These are phyloP conservation scores for Cabera pusaria DNA, from an alignment of 2,888 invertebrate genomes.

Conservation along the genomic window DNA sequence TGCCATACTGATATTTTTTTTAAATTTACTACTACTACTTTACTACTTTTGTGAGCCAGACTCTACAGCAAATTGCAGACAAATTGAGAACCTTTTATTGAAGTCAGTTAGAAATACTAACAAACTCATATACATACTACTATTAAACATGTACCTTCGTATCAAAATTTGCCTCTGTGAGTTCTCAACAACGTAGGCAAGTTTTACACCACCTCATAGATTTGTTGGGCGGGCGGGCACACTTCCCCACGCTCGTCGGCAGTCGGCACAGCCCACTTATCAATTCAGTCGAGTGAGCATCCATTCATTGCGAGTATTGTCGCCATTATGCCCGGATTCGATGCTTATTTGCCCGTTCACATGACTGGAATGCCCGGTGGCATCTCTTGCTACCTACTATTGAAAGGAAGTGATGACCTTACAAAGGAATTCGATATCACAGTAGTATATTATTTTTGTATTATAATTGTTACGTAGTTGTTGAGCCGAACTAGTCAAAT, in stretches of 20 bases:
- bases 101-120: too few relatives aligned
- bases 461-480: too few relatives aligned
- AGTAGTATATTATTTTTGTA: constrained; percentile 24
- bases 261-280: constrained; percentile 76
- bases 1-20: too few relatives aligned
- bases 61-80: too few relatives aligned
- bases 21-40: too few relatives aligned
- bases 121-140: too few relatives aligned
- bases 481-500: too few relatives aligned
- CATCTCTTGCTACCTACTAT: constrained; percentile 7
- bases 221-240: constrained; percentile 9
- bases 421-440: too few relatives aligned
- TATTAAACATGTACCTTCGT: too few relatives aligned
- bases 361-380: constrained; percentile 36
- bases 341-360: constrained; percentile 70
- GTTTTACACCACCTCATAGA: constrained; percentile 3
- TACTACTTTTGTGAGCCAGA: too few relatives aligned
- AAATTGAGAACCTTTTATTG: too few relatives aligned
- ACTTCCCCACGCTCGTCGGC: constrained; percentile 18
- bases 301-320: constrained; percentile 78
- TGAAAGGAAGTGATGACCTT: too few relatives aligned
- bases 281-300: constrained; percentile 81
- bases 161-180: neutral
- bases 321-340: constrained; percentile 72
- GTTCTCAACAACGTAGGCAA: constrained; percentile 1